Conservation (phyloP, 2,113 vertebrate genomes). For the Equus przewalskii region DNA sequence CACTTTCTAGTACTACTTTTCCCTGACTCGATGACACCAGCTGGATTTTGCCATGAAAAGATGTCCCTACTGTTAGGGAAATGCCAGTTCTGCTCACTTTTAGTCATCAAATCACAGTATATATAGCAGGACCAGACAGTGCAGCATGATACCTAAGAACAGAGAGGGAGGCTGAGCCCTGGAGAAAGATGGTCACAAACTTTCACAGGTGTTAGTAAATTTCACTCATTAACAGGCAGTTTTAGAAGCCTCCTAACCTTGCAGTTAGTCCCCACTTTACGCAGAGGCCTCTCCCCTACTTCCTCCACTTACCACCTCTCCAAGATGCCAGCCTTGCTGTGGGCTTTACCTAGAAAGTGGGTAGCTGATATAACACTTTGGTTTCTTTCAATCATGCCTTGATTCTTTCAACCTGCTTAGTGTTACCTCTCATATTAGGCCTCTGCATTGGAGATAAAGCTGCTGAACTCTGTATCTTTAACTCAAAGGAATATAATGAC, state of each 20-base stretch:
- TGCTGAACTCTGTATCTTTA: background rate
- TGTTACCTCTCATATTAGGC: background rate
- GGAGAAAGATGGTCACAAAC: background rate
- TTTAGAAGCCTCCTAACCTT: background rate
- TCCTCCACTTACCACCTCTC: background rate
- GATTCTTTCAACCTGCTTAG: background rate
- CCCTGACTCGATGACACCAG: background rate
- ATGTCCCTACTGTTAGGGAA: background rate
- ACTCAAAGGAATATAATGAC: background rate
- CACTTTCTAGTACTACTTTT: background rate
- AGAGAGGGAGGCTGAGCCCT: background rate
- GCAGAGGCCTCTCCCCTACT: background rate
- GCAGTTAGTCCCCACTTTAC: background rate
- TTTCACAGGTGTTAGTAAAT: background rate
- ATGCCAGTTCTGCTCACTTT: background rate
- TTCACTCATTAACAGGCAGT: background rate
- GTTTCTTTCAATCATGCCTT: background rate
- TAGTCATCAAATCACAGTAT: background rate
- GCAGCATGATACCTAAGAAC: background rate
- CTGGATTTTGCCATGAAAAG: background rate
- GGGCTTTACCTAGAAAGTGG: background rate
- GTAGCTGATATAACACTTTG: background rate
- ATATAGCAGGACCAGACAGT: fast-evolving
- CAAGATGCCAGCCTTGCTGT: background rate
- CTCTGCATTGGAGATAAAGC: background rate